Base-by-base conservation (phyloP, 2,113 vertebrate species). In the Dromas ardeola region DNA sequence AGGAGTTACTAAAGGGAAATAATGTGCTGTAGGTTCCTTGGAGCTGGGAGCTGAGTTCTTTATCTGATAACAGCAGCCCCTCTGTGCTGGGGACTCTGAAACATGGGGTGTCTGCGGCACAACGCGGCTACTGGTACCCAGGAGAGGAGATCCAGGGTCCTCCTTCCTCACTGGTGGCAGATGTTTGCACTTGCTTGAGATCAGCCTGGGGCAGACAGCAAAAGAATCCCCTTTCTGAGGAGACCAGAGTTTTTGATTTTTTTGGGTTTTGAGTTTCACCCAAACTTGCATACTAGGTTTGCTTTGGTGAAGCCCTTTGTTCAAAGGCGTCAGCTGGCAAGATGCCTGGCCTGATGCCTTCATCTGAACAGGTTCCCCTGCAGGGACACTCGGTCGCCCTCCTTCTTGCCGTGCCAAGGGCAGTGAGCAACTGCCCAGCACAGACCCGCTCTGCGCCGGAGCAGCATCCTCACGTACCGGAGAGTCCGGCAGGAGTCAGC, bases 361-460 rank as follows among this genome's bases (percentile, higher is more conserved):
- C 58, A 56, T 40, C 63, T 34, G 40, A 42, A 12, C n/a, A 65
- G 29, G 50, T 58, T 65, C 27, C 20, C 63, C 58, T 49, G 10
- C 16, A 5, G 20, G 58, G 43, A 59, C 40, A 15, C n/a, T 42
- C 0, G 1, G 32, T 52, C 15, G 6, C 23, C 25, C 27, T n/a
- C 32, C 32, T 49, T 32, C 27, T 69, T 23, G 34, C 43, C 0
- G 0, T 71, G 43, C 76, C 36, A 34, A 4, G 30, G 45, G 29
- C 3, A 1, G 43, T 38, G 66, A 55, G 38, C 43, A 72, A 17
- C 26, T 12, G 30, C n/a, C 26, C 9, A 50, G 10, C 45, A 66
- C 34, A 42, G 55, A 34, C 22, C 2, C 0, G 0, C 18, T 56
- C 43, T 47, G 36, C 21, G 26, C 42, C 0, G 1, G 83, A 53